A percentile compares a stretch with the other conserved stretches of the same genome.
phyloP scores from a whole-genome alignment of 2,113 vertebrate genomes.

The Daboia siamensis region DNA sequence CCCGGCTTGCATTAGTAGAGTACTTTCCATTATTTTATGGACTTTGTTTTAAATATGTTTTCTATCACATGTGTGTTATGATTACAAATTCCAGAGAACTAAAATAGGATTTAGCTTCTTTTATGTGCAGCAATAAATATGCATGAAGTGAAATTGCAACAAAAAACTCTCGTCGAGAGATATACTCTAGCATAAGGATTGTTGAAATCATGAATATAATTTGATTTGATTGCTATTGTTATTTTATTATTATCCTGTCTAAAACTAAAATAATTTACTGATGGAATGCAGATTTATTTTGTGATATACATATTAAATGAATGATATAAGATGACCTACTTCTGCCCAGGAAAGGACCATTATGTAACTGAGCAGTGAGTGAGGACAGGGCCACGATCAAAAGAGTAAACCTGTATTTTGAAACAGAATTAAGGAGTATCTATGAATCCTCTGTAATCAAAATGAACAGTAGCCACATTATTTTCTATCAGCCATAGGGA shows the following conservation, averaged over 20 bases:
- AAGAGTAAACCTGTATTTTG: background rate
- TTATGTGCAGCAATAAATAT: background rate
- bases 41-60: background rate
- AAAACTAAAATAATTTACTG: background rate
- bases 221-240: background rate
- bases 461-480: background rate
- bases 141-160: background rate
- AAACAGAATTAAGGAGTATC: background rate
- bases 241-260: background rate
- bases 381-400: background rate
- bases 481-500: background rate
- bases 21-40: background rate
- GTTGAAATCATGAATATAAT: background rate
- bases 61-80: background rate
- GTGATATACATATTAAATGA: background rate
- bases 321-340: background rate
- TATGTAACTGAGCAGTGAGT: background rate
- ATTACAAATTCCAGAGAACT: background rate
- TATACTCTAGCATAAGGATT: slow-evolving; percentile 8
- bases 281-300: background rate
- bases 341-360: background rate
- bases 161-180: background rate
- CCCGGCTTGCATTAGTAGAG: background rate
- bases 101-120: background rate
- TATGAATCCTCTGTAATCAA: background rate